These are phyloP conservation scores for Entomyzon cyanotis DNA, from an alignment of 2,113 vertebrate genomes.

Conservation along the genomic window DNA sequence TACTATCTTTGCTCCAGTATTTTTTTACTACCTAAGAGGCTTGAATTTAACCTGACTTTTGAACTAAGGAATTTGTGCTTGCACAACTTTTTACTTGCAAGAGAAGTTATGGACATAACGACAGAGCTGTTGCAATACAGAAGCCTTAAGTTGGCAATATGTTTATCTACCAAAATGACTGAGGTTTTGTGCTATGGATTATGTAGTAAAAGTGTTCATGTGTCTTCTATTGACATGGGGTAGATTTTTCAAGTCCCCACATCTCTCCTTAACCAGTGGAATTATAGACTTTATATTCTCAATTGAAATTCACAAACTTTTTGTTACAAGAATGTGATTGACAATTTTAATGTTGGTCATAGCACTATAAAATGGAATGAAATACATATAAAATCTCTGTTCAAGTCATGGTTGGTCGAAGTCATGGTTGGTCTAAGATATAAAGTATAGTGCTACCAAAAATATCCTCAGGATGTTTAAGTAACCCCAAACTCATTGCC, in stretches of 20 bases:
- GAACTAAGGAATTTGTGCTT: background rate
- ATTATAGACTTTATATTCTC: background rate
- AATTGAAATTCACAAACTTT: background rate
- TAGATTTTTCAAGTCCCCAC: background rate
- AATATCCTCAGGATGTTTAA: background rate
- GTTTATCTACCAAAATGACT: background rate
- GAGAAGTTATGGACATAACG: accelerated
- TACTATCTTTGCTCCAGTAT: background rate
- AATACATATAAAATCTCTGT: background rate
- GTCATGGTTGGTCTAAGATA: background rate
- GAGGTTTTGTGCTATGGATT: background rate
- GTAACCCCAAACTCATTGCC: background rate
- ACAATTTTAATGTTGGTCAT: background rate
- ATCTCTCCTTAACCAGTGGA: background rate
- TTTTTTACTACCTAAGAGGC: background rate
- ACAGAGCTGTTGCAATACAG: background rate
- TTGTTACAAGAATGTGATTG: background rate
- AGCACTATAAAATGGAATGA: background rate
- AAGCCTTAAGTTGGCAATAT: background rate
- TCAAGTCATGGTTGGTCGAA: background rate
- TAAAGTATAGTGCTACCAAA: background rate
- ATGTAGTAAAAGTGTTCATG: background rate
- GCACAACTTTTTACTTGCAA: background rate
- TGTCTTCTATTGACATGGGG: background rate
- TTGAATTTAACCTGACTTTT: background rate